A percentile compares a stretch with the other conserved stretches of the same genome.
Conservation (phyloP, 2,888 invertebrate species). For the Allolobophora icterica region DNA sequence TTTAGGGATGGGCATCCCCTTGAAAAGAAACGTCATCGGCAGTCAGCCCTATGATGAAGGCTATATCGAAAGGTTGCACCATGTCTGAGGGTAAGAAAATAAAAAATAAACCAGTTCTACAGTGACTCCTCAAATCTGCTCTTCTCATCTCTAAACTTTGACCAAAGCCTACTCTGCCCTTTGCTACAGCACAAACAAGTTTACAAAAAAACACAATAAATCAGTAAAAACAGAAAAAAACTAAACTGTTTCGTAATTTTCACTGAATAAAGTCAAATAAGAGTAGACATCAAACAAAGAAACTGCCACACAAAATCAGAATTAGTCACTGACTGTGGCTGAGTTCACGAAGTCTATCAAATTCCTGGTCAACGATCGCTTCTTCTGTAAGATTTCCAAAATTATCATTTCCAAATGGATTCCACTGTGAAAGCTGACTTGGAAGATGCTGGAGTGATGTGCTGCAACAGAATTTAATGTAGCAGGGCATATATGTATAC, state of each 20-base stretch:
- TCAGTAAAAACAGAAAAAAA: neutral
- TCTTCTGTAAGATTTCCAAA: slow-evolving; percentile 1
- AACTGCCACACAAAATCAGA: neutral
- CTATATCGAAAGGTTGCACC: too few relatives aligned
- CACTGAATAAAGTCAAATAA: neutral
- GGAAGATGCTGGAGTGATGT: slow-evolving; percentile 25
- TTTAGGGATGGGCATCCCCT: too few relatives aligned
- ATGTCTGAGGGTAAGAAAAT: too few relatives aligned
- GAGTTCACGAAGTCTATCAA: slow-evolving; percentile 23
- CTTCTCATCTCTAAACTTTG: too few relatives aligned
- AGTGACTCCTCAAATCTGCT: too few relatives aligned
- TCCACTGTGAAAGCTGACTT: neutral
- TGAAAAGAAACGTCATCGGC: too few relatives aligned
- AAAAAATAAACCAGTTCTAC: too few relatives aligned
- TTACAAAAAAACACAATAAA: neutral
- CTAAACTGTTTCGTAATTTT: neutral
- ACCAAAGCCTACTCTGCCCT: too few relatives aligned
- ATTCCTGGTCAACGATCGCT: slow-evolving; percentile 18
- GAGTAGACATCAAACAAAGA: neutral
- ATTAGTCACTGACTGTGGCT: neutral
- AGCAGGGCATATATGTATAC: neutral
- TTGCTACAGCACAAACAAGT: neutral
- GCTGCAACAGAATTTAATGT: neutral
- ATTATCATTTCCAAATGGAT: slow-evolving; percentile 24
- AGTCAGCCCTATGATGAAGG: too few relatives aligned